These are phyloP conservation scores for Cirrhinus mrigala DNA, from an alignment of 2,797 vertebrate genomes.

Conservation along the genomic window DNA sequence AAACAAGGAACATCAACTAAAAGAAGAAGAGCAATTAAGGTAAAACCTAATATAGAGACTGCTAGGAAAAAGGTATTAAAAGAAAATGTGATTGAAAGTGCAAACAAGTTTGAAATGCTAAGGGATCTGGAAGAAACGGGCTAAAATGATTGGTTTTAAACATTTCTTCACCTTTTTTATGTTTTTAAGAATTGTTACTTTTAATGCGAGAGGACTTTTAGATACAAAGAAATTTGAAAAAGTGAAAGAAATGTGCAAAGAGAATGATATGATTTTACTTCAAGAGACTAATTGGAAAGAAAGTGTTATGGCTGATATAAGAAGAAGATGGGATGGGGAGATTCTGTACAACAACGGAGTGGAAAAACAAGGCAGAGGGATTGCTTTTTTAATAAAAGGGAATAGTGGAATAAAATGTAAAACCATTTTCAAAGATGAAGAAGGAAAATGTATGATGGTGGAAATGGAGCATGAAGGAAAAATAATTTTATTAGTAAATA, in stretches of 20 bases:
- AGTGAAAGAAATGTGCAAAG: neutral
- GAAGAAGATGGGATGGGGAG: neutral
- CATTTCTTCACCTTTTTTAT: neutral
- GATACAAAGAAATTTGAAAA: neutral
- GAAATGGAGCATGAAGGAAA: neutral
- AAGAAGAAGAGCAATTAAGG: neutral
- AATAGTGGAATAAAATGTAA: neutral
- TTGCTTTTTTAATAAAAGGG: neutral
- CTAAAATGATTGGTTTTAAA: neutral
- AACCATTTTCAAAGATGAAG: neutral
- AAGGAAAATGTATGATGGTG: too few species aligned
- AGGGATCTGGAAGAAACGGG: neutral
- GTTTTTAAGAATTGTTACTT: neutral
- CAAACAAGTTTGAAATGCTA: neutral
- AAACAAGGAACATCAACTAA: neutral
- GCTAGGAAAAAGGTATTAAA: too few species aligned
- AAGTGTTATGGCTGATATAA: neutral
- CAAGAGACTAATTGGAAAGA: neutral
- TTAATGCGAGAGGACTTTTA: neutral
- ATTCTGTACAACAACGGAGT: neutral
- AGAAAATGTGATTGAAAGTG: too few species aligned
- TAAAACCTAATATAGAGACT: too few species aligned
- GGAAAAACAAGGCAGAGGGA: neutral
- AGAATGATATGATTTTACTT: neutral
- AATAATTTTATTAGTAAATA: neutral